Percentiles rank a stretch among this genome's conserved stretches.
phyloP scores from a whole-genome alignment of 2,888 invertebrate genomes.

The Parapristionchus giblindavisi region DNA sequence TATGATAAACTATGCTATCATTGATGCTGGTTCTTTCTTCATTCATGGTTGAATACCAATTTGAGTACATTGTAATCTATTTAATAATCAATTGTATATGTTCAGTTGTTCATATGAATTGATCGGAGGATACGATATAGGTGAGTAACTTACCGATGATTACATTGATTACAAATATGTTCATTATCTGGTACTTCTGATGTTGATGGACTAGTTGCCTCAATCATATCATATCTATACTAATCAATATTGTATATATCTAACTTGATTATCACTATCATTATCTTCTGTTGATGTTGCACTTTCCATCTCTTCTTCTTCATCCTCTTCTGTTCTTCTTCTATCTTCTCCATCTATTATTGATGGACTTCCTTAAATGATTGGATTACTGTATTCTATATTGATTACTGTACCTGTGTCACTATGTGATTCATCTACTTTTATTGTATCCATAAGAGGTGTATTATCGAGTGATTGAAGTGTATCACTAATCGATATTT shows the following conservation, averaged over 20 bases:
- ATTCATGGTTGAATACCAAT: background rate
- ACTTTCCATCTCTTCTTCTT: conserved; percentile 23
- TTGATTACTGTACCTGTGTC: background rate
- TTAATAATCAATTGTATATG: too few relatives aligned
- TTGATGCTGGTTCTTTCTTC: background rate
- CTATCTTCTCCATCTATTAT: background rate
- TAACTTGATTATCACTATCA: conserved; percentile 29
- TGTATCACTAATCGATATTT: background rate
- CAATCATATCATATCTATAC: background rate
- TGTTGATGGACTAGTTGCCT: conserved; percentile 13
- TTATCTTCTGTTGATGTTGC: conserved; percentile 30
- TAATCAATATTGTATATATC: background rate
- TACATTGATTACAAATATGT: background rate
- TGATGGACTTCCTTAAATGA: background rate
- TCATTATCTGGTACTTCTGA: conserved; percentile 13
- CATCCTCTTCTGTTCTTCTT: conserved; percentile 4
- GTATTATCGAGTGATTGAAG: background rate
- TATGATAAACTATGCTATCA: too few relatives aligned
- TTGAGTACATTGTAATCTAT: too few relatives aligned
- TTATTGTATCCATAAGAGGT: background rate
- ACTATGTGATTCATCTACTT: background rate
- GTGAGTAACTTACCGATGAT: conserved; percentile 5
- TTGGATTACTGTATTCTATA: background rate
- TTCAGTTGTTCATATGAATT: too few relatives aligned
- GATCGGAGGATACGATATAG: too few relatives aligned